Evolutionary conservation across 2,888 invertebrate genomes (phyloP).

Genomic region (Zygogramma bicolorata): DNA sequence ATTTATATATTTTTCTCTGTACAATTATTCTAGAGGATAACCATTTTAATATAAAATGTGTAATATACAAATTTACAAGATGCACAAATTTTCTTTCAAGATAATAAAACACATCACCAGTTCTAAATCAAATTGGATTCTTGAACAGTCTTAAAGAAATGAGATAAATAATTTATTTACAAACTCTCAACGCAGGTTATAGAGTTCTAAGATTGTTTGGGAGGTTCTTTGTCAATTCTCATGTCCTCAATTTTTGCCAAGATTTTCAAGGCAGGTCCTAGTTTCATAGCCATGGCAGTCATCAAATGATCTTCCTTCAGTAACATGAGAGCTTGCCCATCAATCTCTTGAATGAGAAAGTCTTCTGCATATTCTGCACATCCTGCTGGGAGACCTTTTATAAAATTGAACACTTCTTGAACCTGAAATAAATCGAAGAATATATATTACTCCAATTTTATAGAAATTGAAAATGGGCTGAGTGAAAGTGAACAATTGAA

Average conservation of each 20-base stretch:
- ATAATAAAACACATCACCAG: slow-evolving; percentile 27
- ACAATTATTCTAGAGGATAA: slow-evolving; percentile 37
- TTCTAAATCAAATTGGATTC: slow-evolving; percentile 35
- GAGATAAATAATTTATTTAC: slow-evolving; percentile 41
- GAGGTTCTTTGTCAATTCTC: slow-evolving; percentile 73
- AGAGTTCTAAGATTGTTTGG: slow-evolving; percentile 53
- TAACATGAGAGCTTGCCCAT: slow-evolving; percentile 92
- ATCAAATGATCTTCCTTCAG: slow-evolving; percentile 95
- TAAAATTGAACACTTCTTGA: slow-evolving; percentile 89
- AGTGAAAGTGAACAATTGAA: too few species aligned
- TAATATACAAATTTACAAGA: slow-evolving; percentile 47
- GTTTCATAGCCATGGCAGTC: slow-evolving; percentile 93
- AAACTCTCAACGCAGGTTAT: not conserved
- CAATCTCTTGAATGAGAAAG: slow-evolving; percentile 95
- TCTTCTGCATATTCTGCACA: slow-evolving; percentile 95
- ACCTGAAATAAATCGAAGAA: slow-evolving; percentile 71
- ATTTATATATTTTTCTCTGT: slow-evolving; percentile 39
- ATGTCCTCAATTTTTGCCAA: slow-evolving; percentile 91
- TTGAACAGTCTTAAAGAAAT: slow-evolving; percentile 36
- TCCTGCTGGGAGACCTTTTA: slow-evolving; percentile 84
- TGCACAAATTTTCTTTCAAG: not conserved
- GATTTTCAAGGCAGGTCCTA: slow-evolving; percentile 95
- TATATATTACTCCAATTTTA: too few species aligned
- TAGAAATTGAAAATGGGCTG: too few species aligned
- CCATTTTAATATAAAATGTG: slow-evolving; percentile 38